Evolutionary conservation across 2,797 vertebrate genomes (phyloP), one percentile per base, ranked within the genome.

Genomic region (Myoxocephalus aenaeus): DNA sequence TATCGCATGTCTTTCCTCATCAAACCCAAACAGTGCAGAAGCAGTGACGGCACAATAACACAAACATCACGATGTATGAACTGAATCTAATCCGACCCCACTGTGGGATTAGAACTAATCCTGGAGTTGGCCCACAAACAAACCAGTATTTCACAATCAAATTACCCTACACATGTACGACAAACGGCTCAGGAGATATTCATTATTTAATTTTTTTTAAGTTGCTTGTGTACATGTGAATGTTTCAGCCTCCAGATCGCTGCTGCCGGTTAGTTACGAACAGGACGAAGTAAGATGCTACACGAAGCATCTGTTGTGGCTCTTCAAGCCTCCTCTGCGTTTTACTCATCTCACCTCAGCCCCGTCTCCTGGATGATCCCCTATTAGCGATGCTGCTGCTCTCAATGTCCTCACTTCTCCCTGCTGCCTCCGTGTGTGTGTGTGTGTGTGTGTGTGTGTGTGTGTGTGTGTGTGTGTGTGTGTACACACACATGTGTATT

Each of bases 241-340:
- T 27, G 51, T 73, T 40, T 63, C 13, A 29, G 66, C 40, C 66
- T 10, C 10, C 73, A 54, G 42, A 59, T 59, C 44, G 51, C 46
- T 61, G 51, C 61, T 51, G 65, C 51, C 22, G 62, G 75, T 38
- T 25, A 2, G 25, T 62, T 57, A 18, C 57, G 25, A 59, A 68
- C 66, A 68, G 62, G 66, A 53, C 0, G 0, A 22, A 44, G 75
- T 44, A 17, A 50, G 22, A 84, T 11, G 56, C 53, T 3, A 11
- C 57, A 18, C 12, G 25, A 65, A 71, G 67, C 70, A 38, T 89
- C 75, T 86, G 77, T 69, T 79, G 68, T 85, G 82, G 85, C 81
- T 75, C 54, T 53, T 50, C 4, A 9, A 54, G 66, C 44, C 57
- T 78, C 46, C 61, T 32, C 53, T 79, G 73, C 42, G 0, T 84